Base-by-base conservation (phyloP, 1,140 invertebrate species). In the Orchesella cincta region DNA sequence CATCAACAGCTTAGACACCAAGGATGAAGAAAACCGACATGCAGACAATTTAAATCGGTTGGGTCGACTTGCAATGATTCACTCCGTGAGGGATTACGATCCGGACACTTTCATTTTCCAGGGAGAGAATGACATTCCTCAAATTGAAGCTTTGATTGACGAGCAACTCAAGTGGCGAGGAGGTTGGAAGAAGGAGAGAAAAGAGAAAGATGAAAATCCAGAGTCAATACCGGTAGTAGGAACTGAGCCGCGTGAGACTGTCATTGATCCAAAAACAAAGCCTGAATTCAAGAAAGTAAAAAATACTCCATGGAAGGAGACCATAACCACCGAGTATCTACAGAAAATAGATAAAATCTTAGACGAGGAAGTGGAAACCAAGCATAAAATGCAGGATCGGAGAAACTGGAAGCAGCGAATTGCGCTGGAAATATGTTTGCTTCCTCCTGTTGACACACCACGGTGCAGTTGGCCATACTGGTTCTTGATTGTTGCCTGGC, bases 401-500 rank as follows among this genome's bases (percentile, higher is more conserved):
- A 46, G 5, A 5, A 57, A 26, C 23, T 57, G 52, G 52, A 23
- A 14, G 23, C 5, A 3, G 52, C 52, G 23, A 3, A 57, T 5
- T 3, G 52, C 23, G 3, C 14, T 57, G 52, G 52, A 57, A 57
- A 14, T 57, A 3, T 57, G 52, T 26, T n/a, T 18, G 14, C 52
- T 57, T 14, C n/a, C n/a, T n/a, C 12, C 23, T 57, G 14, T 5
- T 14, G 23, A 71, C 8, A 5, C 29, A 14, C 31, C n/a, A n/a
- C n/a, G 16, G 5, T 31, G 14, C 14, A 33, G 23, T 14, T 33
- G 2, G 33, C 71, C 71, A 18, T 73, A 35, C 33, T 36, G 71
- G 71, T 73, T 36, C 16, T n/a, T 73, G 1, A 8, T 73, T 35
- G 14, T 73, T 28, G 71, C 71, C 3, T 73, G 71, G 71, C 14